These are phyloP conservation scores for Hemibagrus guttatus DNA, from an alignment of 2,797 vertebrate species.

Conservation along the genomic window DNA sequence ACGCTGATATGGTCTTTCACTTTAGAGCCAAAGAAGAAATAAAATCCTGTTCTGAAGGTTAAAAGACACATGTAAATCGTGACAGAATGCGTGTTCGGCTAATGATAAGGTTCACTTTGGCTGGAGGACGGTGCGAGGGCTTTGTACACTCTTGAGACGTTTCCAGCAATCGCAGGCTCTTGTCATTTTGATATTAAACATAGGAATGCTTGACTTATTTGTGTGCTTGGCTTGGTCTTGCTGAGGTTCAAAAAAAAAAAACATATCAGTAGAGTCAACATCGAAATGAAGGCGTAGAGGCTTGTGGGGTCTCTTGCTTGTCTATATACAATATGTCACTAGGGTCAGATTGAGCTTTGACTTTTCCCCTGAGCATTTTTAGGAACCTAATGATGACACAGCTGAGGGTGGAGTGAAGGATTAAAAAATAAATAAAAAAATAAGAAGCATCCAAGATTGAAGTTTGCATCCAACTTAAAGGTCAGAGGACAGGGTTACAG, in stretches of 20 bases:
- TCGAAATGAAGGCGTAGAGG: neutral
- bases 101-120: constrained; percentile 29
- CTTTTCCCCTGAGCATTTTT: neutral
- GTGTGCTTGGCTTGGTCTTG: constrained; percentile 2
- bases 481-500: neutral
- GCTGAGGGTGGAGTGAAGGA: neutral
- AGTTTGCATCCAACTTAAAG: neutral
- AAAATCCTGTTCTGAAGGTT: constrained; percentile 5
- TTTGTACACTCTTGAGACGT: neutral
- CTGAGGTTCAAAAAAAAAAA: neutral
- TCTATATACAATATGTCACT: neutral
- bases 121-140: constrained; percentile 1
- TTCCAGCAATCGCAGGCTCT: constrained; percentile 13
- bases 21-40: constrained; percentile 12
- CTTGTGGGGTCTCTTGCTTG: neutral
- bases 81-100: constrained; percentile 35
- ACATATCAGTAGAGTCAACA: neutral
- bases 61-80: constrained; percentile 1
- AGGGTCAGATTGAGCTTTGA: neutral
- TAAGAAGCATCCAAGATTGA: neutral
- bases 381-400: neutral
- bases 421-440: neutral
- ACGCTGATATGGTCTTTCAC: neutral
- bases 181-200: constrained; percentile 34
- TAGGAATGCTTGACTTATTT: neutral